Percentiles rank a stretch among this genome's conserved stretches.
These are phyloP conservation scores for Drosophila ambigua DNA, from an alignment of 1,140 invertebrate genomes.

Conservation along the genomic window DNA sequence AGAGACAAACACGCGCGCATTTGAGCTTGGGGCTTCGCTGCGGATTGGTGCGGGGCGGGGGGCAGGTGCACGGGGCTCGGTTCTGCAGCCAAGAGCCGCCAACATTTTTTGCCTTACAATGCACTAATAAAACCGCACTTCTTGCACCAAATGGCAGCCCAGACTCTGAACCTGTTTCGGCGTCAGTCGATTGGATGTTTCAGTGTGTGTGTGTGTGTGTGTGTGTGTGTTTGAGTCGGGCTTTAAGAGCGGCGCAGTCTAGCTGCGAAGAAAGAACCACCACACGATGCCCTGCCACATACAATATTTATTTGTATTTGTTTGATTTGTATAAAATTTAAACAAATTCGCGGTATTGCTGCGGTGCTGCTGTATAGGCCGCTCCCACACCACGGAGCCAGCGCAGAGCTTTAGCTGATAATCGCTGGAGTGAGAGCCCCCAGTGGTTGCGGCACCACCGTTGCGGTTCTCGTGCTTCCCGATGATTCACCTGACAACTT, in stretches of 20 bases:
- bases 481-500: conserved; percentile 57
- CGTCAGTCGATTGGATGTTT: conserved; percentile 15
- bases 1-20: conserved; percentile 73
- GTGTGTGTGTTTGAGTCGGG: too few species aligned
- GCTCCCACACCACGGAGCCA: conserved; percentile 32
- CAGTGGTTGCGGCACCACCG: not conserved
- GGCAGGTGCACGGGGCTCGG: not conserved
- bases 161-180: conserved; percentile 54
- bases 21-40: not conserved
- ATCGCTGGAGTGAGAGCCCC: conserved; percentile 21
- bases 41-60: not conserved
- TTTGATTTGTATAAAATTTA: too few species aligned
- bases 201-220: too few species aligned
- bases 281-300: too few species aligned
- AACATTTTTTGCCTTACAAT: conserved; percentile 38
- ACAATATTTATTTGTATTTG: too few species aligned
- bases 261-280: too few species aligned
- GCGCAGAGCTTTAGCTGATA: conserved; percentile 38
- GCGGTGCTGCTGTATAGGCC: conserved; percentile 2
- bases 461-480: conserved; percentile 12
- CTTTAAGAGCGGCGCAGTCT: too few species aligned
- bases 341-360: not conserved
- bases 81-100: conserved; percentile 26
- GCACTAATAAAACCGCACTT: conserved; percentile 55
- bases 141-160: conserved; percentile 24